Base-by-base conservation (phyloP, 2,113 vertebrate species). In the Sinocyclocheilus maitianheensis region DNA sequence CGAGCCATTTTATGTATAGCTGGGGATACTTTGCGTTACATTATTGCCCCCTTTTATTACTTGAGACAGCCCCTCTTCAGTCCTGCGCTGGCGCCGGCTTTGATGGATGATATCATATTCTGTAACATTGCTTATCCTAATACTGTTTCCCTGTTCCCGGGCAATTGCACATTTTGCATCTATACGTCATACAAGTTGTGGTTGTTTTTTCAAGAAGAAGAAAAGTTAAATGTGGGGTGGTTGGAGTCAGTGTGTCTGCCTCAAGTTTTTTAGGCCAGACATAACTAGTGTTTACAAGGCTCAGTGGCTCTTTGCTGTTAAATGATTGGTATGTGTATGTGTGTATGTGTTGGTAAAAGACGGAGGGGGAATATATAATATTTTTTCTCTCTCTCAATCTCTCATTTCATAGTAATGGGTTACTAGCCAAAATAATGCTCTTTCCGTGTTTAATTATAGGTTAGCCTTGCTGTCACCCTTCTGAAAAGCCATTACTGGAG, bases 211-310 rank as follows among this genome's bases (percentile, higher is more conserved):
- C 48, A 30, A 58, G 18, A 22, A 60, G 18, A 60, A 76, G 74
- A 85, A 91, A 90, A 86, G 71, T 87, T 86, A 90, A 89, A 90
- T 92, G 89, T 88, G 85, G 91, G 91, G 91, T 88, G 84, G 90
- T 87, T 93, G 93, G 94, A 94, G 94, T 92, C 93, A 93, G 91
- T 82, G 88, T 94, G 94, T 95, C 93, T 95, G 91, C 92, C 91
- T 91, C 92, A 91, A 94, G 93, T 90, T 87, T 91, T 91, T 90
- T 85, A 94, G 87, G 82, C 85, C 89, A 94, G 93, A 94, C 93
- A 93, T 92, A 93, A 94, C 92, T 91, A 91, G 93, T 94, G 93
- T 95, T 94, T 94, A 95, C 94, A 94, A 95, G 92, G 90, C 93
- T 93, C 89, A 91, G 87, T 93, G 93, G 93, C 91, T 94, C 91